Conservation (phyloP, 1,140 invertebrate species). For the Rhopalosiphum maidis region DNA sequence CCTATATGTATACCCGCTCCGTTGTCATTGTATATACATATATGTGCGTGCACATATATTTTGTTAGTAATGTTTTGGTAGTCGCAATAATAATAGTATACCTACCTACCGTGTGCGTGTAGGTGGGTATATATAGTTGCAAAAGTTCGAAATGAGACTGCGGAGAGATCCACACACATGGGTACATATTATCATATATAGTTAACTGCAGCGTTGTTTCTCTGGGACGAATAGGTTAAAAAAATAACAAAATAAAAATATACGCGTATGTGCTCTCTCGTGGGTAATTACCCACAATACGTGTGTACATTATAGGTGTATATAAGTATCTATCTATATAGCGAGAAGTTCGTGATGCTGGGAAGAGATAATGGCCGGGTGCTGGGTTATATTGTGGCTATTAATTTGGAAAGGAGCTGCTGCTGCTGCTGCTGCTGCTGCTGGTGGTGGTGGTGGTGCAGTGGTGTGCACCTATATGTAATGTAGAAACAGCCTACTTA, state of each 20-base stretch:
- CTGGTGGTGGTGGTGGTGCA: no score
- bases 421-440: not conserved
- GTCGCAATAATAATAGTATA: slow-evolving; percentile 1
- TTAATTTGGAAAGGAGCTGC: slow-evolving; percentile 51
- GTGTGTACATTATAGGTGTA: not conserved
- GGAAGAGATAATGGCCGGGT: slow-evolving; percentile 42
- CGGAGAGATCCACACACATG: not conserved
- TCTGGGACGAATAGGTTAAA: not conserved
- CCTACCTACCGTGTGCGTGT: not conserved
- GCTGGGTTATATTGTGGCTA: not conserved
- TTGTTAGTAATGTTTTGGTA: slow-evolving; percentile 13
- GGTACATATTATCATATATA: not conserved
- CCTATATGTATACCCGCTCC: no score
- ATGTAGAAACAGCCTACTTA: not conserved
- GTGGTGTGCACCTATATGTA: not conserved
- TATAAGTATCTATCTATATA: not conserved
- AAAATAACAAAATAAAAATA: not conserved
- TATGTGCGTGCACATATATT: no score
- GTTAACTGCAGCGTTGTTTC: not conserved
- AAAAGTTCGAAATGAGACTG: slow-evolving; percentile 33
- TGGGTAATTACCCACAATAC: not conserved
- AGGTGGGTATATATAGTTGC: not conserved
- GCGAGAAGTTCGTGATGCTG: slow-evolving; percentile 43
- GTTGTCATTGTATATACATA: not conserved
- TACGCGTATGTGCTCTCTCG: no score